These are phyloP conservation scores for Leptatherina wallacei DNA, from an alignment of 2,797 vertebrate species.

Conservation along the genomic window DNA sequence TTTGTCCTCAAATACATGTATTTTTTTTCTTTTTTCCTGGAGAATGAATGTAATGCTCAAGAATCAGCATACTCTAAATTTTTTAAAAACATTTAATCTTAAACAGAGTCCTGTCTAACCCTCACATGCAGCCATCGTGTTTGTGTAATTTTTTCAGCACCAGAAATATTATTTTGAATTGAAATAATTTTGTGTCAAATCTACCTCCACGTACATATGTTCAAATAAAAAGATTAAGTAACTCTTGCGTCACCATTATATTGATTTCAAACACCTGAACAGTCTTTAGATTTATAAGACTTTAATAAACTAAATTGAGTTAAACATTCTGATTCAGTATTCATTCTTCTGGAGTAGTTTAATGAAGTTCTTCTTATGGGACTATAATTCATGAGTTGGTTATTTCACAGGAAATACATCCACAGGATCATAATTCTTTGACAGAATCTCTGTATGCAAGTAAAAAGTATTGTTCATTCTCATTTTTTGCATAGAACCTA, in stretches of 20 bases:
- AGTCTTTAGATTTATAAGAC: neutral
- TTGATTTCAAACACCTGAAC: neutral
- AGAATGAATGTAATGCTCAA: constrained; percentile 15
- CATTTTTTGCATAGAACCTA: constrained; percentile 47
- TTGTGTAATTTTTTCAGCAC: no score
- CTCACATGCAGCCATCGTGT: neutral
- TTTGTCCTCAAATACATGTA: constrained; percentile 53
- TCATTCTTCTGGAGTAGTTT: constrained; percentile 29
- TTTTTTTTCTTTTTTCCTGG: neutral
- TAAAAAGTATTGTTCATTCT: constrained; percentile 52
- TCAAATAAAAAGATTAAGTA: neutral
- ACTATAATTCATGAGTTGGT: constrained; percentile 56
- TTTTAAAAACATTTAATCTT: neutral
- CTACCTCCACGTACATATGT: neutral
- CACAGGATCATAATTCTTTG: constrained; percentile 62
- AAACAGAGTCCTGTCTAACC: constrained; percentile 14
- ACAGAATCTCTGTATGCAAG: constrained; percentile 61
- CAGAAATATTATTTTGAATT: neutral
- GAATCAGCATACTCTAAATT: neutral
- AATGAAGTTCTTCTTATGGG: constrained; percentile 40
- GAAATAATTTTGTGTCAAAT: neutral
- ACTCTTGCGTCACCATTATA: neutral
- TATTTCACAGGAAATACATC: constrained; percentile 39
- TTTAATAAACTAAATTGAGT: constrained; percentile 7
- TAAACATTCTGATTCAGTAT: constrained; percentile 16